phyloP scores from a whole-genome alignment of 2,888 invertebrate genomes.

The Drosophila melanocephala region DNA sequence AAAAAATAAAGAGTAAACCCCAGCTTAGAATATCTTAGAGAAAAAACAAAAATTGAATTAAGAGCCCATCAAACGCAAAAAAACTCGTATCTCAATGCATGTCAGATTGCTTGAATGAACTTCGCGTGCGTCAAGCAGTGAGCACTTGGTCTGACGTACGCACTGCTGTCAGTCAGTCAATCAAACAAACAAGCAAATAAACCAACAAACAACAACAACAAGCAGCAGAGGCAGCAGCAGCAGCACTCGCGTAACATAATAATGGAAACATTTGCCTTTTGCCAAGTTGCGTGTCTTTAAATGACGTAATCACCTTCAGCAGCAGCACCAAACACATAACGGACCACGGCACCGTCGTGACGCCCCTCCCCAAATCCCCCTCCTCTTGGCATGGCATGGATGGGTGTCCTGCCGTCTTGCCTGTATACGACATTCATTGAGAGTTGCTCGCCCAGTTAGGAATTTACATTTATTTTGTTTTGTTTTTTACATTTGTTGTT shows the following conservation, averaged over 20 bases:
- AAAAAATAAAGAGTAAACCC: not conserved
- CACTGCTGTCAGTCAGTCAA: constrained; percentile 51
- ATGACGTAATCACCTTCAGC: constrained; percentile 69
- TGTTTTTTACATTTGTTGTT: constrained; percentile 8
- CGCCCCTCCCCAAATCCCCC: not conserved
- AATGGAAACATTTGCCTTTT: constrained; percentile 72
- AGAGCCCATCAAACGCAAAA: not conserved
- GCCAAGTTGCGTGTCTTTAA: constrained; percentile 74
- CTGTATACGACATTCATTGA: constrained; percentile 37
- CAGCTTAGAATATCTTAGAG: not conserved
- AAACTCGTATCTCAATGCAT: constrained; percentile 21
- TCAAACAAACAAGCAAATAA: constrained; percentile 45
- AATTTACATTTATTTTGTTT: constrained; percentile 50
- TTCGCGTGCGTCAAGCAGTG: constrained; percentile 28
- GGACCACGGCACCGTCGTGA: constrained; percentile 25
- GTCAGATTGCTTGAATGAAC: constrained; percentile 24
- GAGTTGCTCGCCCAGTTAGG: constrained; percentile 50
- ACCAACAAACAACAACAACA: constrained; percentile 34
- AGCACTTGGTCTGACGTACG: constrained; percentile 32
- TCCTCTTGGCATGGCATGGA: constrained; percentile 12
- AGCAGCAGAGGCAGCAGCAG: constrained; percentile 1
- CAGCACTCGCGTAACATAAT: constrained; percentile 45
- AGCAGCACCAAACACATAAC: constrained; percentile 34
- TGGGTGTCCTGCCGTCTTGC: not conserved
- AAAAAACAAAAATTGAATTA: not conserved